Percentiles rank a stretch among this genome's conserved stretches.
phyloP scores from a whole-genome alignment of 35 echinoderm and acorn worm genomes.

The Apostichopus japonicus region DNA sequence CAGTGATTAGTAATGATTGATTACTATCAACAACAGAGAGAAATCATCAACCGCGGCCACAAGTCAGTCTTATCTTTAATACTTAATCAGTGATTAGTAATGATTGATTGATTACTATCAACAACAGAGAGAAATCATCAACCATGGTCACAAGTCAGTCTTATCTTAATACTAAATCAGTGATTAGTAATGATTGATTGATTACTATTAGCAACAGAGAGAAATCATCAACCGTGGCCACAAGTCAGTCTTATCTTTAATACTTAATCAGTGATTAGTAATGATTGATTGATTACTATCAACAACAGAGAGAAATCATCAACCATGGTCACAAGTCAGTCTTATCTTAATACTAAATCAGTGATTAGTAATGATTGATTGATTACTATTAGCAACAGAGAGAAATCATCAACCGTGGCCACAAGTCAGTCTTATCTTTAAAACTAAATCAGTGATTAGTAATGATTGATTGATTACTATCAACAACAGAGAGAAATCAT shows the following conservation, averaged over 20 bases:
- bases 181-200: too few species aligned
- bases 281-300: background rate
- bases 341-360: background rate
- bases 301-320: too few species aligned
- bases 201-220: slow-evolving; percentile 59
- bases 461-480: background rate
- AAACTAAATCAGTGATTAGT: background rate
- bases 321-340: slow-evolving; percentile 72
- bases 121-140: too few species aligned
- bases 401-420: slow-evolving; percentile 65
- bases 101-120: too few species aligned
- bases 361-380: background rate
- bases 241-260: slow-evolving; percentile 30
- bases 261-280: background rate
- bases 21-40: too few species aligned
- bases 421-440: slow-evolving; percentile 45
- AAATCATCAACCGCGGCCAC: too few species aligned
- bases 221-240: slow-evolving; percentile 70
- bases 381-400: slow-evolving; percentile 52
- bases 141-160: too few species aligned
- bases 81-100: too few species aligned
- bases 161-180: too few species aligned
- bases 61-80: too few species aligned
- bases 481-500: too few species aligned
- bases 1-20: too few species aligned